Conservation (phyloP, 2,888 invertebrate species). For the Drosophila lacicola region DNA sequence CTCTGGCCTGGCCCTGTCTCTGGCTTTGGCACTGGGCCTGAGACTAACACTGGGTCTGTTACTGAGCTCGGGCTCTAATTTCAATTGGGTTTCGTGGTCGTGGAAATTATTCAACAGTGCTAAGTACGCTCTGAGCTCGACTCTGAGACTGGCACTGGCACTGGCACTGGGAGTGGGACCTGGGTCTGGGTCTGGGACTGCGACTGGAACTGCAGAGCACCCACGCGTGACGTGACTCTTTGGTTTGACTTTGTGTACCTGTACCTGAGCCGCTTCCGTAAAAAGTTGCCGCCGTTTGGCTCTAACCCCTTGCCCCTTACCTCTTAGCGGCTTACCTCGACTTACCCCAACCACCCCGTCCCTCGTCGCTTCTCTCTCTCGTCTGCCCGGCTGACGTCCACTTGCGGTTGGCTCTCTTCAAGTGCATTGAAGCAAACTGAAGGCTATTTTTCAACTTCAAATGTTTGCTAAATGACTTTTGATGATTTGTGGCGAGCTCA, state of each 20-base stretch:
- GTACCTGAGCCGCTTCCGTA: constrained; percentile 77
- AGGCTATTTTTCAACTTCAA: constrained; percentile 83
- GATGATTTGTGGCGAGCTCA: constrained; percentile 76
- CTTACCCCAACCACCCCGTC: constrained; percentile 5
- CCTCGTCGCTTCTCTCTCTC: constrained; percentile 1
- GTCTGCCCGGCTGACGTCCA: constrained; percentile 21
- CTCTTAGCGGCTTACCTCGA: constrained; percentile 9
- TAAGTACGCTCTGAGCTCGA: constrained; percentile 67
- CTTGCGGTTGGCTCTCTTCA: constrained; percentile 75
- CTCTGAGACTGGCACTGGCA: constrained; percentile 17
- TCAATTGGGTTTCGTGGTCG: constrained; percentile 80
- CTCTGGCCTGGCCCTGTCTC: constrained; percentile 31
- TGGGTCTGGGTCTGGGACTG: constrained; percentile 32
- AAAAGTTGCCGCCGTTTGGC: constrained; percentile 70
- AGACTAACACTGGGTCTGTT: constrained; percentile 53
- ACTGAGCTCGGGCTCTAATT: constrained; percentile 75
- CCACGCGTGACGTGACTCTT: constrained; percentile 82
- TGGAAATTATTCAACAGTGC: constrained; percentile 80
- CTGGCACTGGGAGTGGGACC: constrained; percentile 33
- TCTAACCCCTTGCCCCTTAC: constrained; percentile 22
- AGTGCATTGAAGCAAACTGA: constrained; percentile 81
- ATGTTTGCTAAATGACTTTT: constrained; percentile 83
- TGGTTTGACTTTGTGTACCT: constrained; percentile 77
- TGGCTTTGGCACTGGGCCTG: constrained; percentile 30
- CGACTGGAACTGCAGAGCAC: constrained; percentile 59